These are phyloP conservation scores for Sminthurinus aureus DNA, from an alignment of 2,888 invertebrate species.

Conservation along the genomic window DNA sequence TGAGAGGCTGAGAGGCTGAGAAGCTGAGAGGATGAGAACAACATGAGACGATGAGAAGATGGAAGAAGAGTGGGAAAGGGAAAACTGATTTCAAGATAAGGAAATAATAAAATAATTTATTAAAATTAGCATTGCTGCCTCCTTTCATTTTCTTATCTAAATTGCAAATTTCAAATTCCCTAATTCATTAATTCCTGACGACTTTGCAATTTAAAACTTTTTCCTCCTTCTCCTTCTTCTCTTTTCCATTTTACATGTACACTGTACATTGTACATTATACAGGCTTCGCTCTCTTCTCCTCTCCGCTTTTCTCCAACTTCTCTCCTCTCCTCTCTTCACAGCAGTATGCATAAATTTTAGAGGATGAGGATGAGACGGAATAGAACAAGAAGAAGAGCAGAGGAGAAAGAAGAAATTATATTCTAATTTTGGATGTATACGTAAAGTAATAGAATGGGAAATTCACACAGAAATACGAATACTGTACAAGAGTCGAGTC, in stretches of 20 bases:
- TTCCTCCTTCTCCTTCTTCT: background rate
- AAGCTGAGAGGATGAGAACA: background rate
- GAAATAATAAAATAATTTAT: slow-evolving; percentile 23
- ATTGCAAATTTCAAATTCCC: slow-evolving; percentile 14
- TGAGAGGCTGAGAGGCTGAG: background rate
- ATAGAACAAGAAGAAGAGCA: too few relatives aligned
- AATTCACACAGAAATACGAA: too few relatives aligned
- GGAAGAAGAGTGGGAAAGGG: slow-evolving; percentile 2
- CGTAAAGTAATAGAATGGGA: too few relatives aligned
- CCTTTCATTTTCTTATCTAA: slow-evolving; percentile 20
- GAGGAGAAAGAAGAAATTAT: too few relatives aligned
- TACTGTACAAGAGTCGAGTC: too few relatives aligned
- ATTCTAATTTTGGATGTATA: too few relatives aligned
- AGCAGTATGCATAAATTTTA: too few relatives aligned
- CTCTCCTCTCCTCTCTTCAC: background rate
- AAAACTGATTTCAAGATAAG: slow-evolving; percentile 15
- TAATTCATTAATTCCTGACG: background rate
- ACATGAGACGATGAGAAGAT: background rate
- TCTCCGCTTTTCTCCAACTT: background rate
- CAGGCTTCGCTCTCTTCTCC: background rate
- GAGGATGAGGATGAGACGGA: too few relatives aligned
- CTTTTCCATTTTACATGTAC: background rate
- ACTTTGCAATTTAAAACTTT: slow-evolving; percentile 22
- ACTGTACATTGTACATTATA: too few relatives aligned
- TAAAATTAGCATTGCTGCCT: slow-evolving; percentile 20